These are phyloP conservation scores for Spheniscus humboldti DNA, from an alignment of 2,797 vertebrate species.

Conservation along the genomic window DNA sequence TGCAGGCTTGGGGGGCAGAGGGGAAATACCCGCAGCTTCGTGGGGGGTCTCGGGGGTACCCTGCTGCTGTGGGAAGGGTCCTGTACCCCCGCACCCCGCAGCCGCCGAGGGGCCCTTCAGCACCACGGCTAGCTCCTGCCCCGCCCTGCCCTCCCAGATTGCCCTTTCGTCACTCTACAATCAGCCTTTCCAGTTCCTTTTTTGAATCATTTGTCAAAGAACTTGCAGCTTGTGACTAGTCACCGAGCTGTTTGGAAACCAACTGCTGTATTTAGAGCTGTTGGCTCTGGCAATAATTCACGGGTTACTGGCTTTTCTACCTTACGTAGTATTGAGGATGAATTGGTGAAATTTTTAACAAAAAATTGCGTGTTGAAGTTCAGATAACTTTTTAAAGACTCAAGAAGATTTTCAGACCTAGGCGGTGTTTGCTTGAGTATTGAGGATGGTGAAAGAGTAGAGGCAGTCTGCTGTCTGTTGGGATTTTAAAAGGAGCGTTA, in stretches of 20 bases:
- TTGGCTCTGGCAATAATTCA: not conserved
- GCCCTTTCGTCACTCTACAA: not conserved
- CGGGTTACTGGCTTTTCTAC: accelerated
- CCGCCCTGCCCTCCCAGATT: not conserved
- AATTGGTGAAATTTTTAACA: not conserved
- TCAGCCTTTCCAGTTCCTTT: not conserved
- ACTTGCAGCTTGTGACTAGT: not conserved
- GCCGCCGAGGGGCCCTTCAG: not conserved
- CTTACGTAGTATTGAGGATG: accelerated
- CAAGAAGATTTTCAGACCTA: not conserved
- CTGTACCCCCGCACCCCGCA: accelerated
- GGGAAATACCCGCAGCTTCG: not conserved
- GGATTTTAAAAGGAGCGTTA: not conserved
- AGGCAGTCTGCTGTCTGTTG: not conserved
- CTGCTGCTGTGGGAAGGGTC: not conserved
- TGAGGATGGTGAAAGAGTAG: not conserved
- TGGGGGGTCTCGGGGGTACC: not conserved
- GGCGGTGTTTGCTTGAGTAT: not conserved
- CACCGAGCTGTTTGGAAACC: not conserved
- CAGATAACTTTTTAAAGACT: not conserved
- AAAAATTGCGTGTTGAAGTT: not conserved
- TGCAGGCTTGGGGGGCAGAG: not conserved
- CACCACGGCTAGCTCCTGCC: not conserved
- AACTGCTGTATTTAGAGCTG: not conserved
- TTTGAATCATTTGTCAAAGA: not conserved